These are phyloP conservation scores for Dendrocopos noguchii DNA, from an alignment of 2,113 vertebrate genomes.

Conservation along the genomic window DNA sequence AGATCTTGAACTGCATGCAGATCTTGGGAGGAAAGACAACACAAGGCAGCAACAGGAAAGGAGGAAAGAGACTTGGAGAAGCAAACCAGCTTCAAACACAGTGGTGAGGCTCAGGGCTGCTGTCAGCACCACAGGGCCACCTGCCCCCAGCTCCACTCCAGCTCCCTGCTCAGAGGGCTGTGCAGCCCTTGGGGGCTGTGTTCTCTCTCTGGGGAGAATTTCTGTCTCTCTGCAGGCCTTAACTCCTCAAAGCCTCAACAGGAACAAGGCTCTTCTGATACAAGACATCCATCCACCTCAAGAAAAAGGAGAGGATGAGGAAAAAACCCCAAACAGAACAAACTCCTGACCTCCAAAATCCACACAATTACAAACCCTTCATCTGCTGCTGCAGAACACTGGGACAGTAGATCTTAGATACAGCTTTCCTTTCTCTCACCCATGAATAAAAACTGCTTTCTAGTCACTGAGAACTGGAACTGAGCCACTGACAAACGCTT, in stretches of 20 bases:
- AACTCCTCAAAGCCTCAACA: background rate
- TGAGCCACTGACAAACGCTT: background rate
- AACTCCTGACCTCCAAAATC: background rate
- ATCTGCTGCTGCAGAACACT: background rate
- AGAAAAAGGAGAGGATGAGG: background rate
- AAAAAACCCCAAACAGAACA: background rate
- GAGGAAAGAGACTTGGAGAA: background rate
- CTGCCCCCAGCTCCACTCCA: background rate
- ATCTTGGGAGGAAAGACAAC: background rate
- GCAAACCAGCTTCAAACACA: background rate
- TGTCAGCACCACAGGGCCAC: background rate
- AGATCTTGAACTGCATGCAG: background rate
- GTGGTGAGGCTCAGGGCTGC: fast-evolving
- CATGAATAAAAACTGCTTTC: background rate
- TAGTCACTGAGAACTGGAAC: background rate
- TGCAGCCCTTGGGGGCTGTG: background rate
- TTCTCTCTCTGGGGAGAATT: background rate
- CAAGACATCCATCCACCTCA: background rate
- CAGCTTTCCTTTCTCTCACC: background rate
- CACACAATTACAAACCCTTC: background rate
- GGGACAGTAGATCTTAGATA: background rate
- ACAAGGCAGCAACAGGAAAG: background rate
- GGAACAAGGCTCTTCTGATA: background rate
- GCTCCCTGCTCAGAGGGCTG: background rate
- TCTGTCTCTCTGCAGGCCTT: background rate